A percentile compares a stretch with the other conserved stretches of the same genome.
Conservation (phyloP, 2,113 vertebrate genomes). For the Pygathrix nemaeus region DNA sequence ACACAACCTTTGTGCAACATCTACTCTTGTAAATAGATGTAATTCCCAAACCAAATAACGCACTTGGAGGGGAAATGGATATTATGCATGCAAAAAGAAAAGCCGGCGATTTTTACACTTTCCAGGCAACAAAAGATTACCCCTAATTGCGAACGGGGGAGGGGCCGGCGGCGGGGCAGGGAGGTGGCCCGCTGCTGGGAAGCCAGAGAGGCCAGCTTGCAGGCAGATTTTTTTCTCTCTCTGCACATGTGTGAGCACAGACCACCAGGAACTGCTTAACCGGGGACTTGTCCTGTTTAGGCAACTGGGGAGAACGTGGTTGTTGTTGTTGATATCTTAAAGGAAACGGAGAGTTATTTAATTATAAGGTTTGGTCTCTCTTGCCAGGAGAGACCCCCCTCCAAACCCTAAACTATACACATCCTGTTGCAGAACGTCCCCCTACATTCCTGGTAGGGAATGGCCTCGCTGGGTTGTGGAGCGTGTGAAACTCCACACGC, state of each 20-base stretch:
- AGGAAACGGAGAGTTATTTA: slow-evolving; percentile 78
- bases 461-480: neutral
- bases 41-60: slow-evolving; percentile 89
- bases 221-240: slow-evolving; percentile 51
- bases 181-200: slow-evolving; percentile 55
- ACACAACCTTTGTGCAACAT: slow-evolving; percentile 89
- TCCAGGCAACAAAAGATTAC: slow-evolving; percentile 81
- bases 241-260: slow-evolving; percentile 77
- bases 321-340: slow-evolving; percentile 80
- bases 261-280: slow-evolving; percentile 87
- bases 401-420: slow-evolving; percentile 69
- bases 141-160: slow-evolving; percentile 77
- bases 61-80: slow-evolving; percentile 82
- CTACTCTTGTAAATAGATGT: slow-evolving; percentile 87
- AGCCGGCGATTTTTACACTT: slow-evolving; percentile 80
- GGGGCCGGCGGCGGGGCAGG: neutral
- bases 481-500: neutral
- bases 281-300: slow-evolving; percentile 83
- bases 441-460: neutral
- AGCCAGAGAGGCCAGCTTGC: slow-evolving; percentile 70
- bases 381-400: slow-evolving; percentile 75
- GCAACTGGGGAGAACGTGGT: slow-evolving; percentile 80
- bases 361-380: slow-evolving; percentile 75
- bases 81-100: slow-evolving; percentile 83
- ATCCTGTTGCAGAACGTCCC: slow-evolving; percentile 49